phyloP scores from a whole-genome alignment of 2,888 invertebrate genomes.

The Portevinia maculata region DNA sequence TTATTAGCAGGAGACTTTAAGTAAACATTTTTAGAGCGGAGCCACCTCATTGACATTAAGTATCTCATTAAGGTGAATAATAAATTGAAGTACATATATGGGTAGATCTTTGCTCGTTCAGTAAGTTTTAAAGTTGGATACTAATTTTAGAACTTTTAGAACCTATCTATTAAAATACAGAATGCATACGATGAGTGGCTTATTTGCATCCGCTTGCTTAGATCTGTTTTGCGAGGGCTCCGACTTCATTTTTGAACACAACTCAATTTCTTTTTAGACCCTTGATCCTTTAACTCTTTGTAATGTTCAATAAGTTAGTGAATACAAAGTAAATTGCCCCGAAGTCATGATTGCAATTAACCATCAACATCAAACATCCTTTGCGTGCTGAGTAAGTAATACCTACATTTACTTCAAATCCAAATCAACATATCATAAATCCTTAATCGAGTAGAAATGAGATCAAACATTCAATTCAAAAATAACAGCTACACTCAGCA shows the following conservation, averaged over 20 bases:
- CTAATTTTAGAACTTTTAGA: no score
- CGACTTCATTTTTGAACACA: no score
- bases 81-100: slow-evolving; percentile 16
- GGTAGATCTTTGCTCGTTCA: no score
- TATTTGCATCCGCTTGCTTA: no score
- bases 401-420: slow-evolving; percentile 41
- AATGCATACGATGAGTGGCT: no score
- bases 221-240: no score
- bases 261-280: no score
- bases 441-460: slow-evolving; percentile 70
- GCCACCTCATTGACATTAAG: slow-evolving; percentile 24
- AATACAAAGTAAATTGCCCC: slow-evolving; percentile 37
- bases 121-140: no score
- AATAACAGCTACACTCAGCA: slow-evolving; percentile 66
- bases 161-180: no score
- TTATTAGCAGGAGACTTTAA: slow-evolving; percentile 35
- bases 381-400: slow-evolving; percentile 26
- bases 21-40: slow-evolving; percentile 49
- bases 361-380: slow-evolving; percentile 11
- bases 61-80: slow-evolving; percentile 64
- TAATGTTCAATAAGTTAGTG: no score
- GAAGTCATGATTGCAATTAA: slow-evolving; percentile 15
- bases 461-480: slow-evolving; percentile 71
- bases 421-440: slow-evolving; percentile 47
- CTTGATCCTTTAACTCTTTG: not conserved